These are phyloP conservation scores for Podarcis cretensis DNA, from an alignment of 2,113 vertebrate genomes.

Conservation along the genomic window DNA sequence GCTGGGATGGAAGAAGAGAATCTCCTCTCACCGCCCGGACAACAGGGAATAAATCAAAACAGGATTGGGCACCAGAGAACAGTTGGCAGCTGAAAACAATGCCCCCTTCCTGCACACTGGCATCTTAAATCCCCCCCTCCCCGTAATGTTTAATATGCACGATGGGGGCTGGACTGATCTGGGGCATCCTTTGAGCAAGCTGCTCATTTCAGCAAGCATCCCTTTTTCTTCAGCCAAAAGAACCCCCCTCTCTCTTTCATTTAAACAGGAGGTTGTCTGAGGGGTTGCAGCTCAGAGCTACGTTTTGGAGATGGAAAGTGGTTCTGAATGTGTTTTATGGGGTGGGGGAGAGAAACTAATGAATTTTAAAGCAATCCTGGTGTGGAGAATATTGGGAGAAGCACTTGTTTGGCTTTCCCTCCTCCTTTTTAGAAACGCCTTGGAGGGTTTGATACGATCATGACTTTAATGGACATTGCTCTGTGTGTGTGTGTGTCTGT, in stretches of 20 bases:
- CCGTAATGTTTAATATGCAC: not conserved
- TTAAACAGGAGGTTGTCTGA: not conserved
- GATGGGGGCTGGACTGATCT: not conserved
- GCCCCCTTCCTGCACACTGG: not conserved
- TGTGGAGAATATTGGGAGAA: not conserved
- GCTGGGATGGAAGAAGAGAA: conserved; percentile 47
- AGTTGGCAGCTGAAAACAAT: not conserved
- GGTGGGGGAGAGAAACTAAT: no score
- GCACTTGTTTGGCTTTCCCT: not conserved
- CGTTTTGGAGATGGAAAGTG: no score
- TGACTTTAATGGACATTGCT: no score
- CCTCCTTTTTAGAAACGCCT: not conserved
- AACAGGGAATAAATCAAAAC: conserved; percentile 53
- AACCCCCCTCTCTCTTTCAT: not conserved
- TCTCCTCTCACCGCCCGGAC: conserved; percentile 14
- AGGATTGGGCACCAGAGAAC: not conserved
- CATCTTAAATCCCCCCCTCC: not conserved
- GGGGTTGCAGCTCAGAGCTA: no score
- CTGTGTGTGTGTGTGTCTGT: no score
- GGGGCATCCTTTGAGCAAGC: not conserved
- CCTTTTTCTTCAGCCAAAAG: not conserved
- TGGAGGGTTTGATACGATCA: not conserved
- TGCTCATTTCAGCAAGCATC: no score
- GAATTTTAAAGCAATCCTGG: no score
- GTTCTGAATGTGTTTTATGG: no score